Evolutionary conservation across 2,113 vertebrate genomes (phyloP).

Genomic region (Cyanistes caeruleus): DNA sequence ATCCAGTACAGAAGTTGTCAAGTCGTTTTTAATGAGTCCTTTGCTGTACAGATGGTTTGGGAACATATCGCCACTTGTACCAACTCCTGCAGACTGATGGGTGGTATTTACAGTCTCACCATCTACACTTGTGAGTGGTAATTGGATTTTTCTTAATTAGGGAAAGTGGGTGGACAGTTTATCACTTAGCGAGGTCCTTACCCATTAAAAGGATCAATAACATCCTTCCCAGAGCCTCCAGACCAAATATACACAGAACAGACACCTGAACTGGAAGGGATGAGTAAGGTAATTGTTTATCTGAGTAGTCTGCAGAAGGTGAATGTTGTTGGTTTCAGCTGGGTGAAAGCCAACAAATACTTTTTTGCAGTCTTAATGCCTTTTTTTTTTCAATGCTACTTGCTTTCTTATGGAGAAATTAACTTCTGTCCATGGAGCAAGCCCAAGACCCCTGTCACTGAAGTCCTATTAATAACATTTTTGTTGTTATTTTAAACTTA

Average conservation of each 20-base stretch:
- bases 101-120: slow-evolving; percentile 34
- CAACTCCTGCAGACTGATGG: slow-evolving; percentile 40
- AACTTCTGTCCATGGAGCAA: background rate
- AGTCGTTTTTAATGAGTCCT: slow-evolving; percentile 36
- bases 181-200: background rate
- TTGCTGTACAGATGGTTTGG: slow-evolving; percentile 43
- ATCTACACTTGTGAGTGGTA: background rate
- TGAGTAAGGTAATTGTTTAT: background rate
- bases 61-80: background rate
- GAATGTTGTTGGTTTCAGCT: background rate
- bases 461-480: background rate
- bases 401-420: background rate
- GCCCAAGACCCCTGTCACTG: background rate
- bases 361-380: background rate
- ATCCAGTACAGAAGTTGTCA: background rate
- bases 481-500: background rate
- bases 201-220: slow-evolving; percentile 49
- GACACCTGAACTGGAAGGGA: background rate
- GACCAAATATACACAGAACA: background rate
- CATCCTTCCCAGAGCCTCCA: background rate
- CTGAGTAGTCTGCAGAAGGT: background rate
- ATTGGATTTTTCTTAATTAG: slow-evolving; percentile 63
- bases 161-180: background rate
- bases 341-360: background rate
- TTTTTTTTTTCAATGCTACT: background rate